Evolutionary conservation across 2,888 invertebrate genomes (phyloP).

Genomic region (Drosophila macrothrix): DNA sequence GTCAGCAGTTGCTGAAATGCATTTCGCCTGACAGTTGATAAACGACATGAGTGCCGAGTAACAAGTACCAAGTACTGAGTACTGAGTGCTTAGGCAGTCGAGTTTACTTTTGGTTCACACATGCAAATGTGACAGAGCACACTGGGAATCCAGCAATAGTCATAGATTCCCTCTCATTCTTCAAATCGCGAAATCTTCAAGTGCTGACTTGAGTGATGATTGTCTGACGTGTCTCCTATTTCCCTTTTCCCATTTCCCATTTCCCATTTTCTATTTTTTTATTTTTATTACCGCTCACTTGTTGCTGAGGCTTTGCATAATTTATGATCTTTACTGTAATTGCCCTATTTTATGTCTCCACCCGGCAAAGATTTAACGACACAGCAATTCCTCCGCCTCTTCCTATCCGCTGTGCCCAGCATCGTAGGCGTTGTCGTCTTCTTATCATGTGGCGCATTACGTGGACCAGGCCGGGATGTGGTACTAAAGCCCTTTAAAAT

Average conservation of each 20-base stretch:
- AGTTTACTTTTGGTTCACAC: conserved; percentile 33
- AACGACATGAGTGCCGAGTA: conserved; percentile 60
- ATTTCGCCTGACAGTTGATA: conserved; percentile 69
- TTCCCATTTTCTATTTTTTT: conserved; percentile 18
- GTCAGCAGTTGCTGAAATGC: conserved; percentile 66
- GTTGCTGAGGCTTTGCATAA: conserved; percentile 72
- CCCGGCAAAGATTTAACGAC: conserved; percentile 60
- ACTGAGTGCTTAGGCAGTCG: conserved; percentile 44
- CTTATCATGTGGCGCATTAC: conserved; percentile 64
- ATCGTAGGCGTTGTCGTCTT: conserved; percentile 37
- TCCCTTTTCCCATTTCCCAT: conserved; percentile 15
- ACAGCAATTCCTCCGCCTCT: background rate
- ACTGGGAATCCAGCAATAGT: conserved; percentile 23
- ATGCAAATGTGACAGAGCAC: conserved; percentile 23
- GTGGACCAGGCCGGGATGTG: conserved; percentile 34
- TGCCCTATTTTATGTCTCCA: conserved; percentile 73
- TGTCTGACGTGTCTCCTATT: conserved; percentile 51
- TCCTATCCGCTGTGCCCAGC: background rate
- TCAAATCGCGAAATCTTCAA: conserved; percentile 53
- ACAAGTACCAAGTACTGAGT: conserved; percentile 19
- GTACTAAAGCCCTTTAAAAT: conserved; percentile 76
- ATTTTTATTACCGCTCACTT: conserved; percentile 63
- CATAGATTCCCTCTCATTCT: conserved; percentile 37
- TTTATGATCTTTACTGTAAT: conserved; percentile 74
- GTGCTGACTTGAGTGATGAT: conserved; percentile 68